Percentiles rank a stretch among this genome's conserved stretches.
Conservation (phyloP, 1,140 invertebrate genomes). For the Musca domestica region DNA sequence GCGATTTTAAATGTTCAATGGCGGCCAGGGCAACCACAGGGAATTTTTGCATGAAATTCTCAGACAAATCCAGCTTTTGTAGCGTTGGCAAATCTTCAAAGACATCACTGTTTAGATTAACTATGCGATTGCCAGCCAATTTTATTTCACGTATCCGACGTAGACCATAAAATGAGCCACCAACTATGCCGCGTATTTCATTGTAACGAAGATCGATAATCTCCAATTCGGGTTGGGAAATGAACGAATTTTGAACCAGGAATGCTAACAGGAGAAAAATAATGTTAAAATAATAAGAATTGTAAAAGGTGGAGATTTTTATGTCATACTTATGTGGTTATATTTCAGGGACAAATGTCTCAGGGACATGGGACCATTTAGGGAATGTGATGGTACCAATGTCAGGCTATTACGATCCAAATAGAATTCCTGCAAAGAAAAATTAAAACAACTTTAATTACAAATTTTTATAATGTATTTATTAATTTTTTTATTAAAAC, state of each 20-base stretch:
- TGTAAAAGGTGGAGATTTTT: too few relatives aligned
- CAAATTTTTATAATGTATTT: too few relatives aligned
- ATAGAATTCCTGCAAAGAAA: slow-evolving; percentile 67
- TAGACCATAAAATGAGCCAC: slow-evolving; percentile 68
- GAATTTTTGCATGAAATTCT: slow-evolving; percentile 80
- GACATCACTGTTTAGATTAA: slow-evolving; percentile 76
- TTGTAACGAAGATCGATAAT: slow-evolving; percentile 76
- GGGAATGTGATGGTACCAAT: slow-evolving; percentile 69
- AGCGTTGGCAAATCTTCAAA: slow-evolving; percentile 71
- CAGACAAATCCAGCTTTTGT: slow-evolving; percentile 75
- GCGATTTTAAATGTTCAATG: slow-evolving; percentile 65
- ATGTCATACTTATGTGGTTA: slow-evolving; percentile 72
- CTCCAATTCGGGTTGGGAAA: slow-evolving; percentile 65
- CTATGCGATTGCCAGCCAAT: slow-evolving; percentile 72
- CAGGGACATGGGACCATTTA: slow-evolving; percentile 74
- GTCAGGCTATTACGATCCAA: slow-evolving; percentile 76
- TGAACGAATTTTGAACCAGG: slow-evolving; percentile 66
- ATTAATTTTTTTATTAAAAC: not conserved
- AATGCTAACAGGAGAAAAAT: slow-evolving; percentile 59
- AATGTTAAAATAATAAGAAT: too few relatives aligned
- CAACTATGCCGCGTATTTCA: slow-evolving; percentile 70
- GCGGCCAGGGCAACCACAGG: slow-evolving; percentile 72
- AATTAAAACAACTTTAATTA: not conserved
- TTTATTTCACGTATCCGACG: slow-evolving; percentile 66
- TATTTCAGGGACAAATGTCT: slow-evolving; percentile 69